phyloP scores from a whole-genome alignment of 2,113 vertebrate genomes.

The Heterotis niloticus region DNA sequence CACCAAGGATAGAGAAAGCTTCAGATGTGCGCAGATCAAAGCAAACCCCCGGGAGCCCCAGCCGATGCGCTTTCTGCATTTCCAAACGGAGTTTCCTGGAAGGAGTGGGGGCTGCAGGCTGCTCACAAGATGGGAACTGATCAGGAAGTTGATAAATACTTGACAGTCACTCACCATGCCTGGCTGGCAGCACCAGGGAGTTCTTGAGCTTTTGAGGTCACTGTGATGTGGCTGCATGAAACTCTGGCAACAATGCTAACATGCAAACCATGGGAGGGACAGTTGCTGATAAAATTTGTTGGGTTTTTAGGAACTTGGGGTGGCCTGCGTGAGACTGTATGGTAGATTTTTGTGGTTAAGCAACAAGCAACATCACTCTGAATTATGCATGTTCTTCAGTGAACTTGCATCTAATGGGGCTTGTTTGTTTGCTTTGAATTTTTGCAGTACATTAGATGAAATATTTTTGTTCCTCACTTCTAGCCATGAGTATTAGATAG shows the following conservation, averaged over 20 bases:
- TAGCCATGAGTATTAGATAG: too few relatives aligned
- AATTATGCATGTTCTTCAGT: too few relatives aligned
- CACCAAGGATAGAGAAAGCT: conserved; percentile 43
- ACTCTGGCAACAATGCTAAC: not conserved
- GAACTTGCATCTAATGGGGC: too few relatives aligned
- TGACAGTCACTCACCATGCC: conserved; percentile 35
- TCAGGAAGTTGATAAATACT: conserved; percentile 41
- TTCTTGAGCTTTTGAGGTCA: conserved; percentile 10
- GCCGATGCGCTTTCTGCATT: conserved; percentile 58
- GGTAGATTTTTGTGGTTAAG: too few relatives aligned
- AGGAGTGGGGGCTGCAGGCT: conserved; percentile 50
- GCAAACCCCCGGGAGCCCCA: conserved; percentile 60
- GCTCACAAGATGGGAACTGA: conserved; percentile 45
- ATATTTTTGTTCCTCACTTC: too few relatives aligned
- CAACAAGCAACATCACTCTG: too few relatives aligned
- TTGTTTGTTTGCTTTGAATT: too few relatives aligned
- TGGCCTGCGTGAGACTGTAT: too few relatives aligned
- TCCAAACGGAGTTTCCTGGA: conserved; percentile 63
- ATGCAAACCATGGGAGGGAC: not conserved
- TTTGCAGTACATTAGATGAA: too few relatives aligned
- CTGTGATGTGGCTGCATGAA: not conserved
- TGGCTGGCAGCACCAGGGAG: not conserved
- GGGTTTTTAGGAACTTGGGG: not conserved
- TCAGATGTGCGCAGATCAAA: conserved; percentile 65
- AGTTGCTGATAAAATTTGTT: not conserved